A percentile compares a stretch with the other conserved stretches of the same genome.
phyloP scores from a whole-genome alignment of 1,140 invertebrate species.

The Hydropsyche tenuis region DNA sequence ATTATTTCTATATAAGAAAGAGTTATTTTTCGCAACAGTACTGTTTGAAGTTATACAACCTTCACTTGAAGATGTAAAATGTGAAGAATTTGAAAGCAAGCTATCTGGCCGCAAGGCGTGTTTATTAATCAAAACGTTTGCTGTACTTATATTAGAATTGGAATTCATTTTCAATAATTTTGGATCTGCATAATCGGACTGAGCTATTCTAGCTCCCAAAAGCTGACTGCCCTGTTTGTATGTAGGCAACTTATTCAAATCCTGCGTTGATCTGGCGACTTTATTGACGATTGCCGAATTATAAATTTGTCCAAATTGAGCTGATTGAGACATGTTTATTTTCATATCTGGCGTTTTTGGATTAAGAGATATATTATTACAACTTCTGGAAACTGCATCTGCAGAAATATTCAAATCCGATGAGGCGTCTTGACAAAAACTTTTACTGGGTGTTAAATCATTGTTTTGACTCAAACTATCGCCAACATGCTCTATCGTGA shows the following conservation, averaged over 20 bases:
- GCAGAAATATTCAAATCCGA: conserved; percentile 39
- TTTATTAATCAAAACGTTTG: conserved; percentile 63
- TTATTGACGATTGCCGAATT: conserved; percentile 29
- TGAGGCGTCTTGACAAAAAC: conserved; percentile 57
- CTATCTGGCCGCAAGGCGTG: conserved; percentile 61
- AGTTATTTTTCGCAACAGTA: conserved; percentile 38
- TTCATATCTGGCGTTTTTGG: conserved; percentile 58
- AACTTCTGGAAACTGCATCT: conserved; percentile 58
- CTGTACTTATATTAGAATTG: conserved; percentile 56
- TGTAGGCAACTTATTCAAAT: conserved; percentile 61
- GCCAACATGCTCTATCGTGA: conserved; percentile 26
- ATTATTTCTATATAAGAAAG: conserved; percentile 42
- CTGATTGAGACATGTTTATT: conserved; percentile 40
- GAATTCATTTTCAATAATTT: conserved; percentile 63
- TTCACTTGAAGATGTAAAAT: conserved; percentile 69
- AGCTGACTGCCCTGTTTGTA: conserved; percentile 83
- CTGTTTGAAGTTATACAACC: conserved; percentile 47
- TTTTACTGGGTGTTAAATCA: conserved; percentile 53
- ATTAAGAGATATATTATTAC: conserved; percentile 56
- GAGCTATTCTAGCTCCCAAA: conserved; percentile 84
- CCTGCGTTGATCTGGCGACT: conserved; percentile 57
- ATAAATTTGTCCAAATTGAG: conserved; percentile 28
- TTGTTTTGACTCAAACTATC: background rate
- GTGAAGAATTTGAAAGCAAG: conserved; percentile 64
- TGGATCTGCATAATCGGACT: conserved; percentile 86